phyloP scores from a whole-genome alignment of 2,113 vertebrate species.

The Atlantisia rogersi region DNA sequence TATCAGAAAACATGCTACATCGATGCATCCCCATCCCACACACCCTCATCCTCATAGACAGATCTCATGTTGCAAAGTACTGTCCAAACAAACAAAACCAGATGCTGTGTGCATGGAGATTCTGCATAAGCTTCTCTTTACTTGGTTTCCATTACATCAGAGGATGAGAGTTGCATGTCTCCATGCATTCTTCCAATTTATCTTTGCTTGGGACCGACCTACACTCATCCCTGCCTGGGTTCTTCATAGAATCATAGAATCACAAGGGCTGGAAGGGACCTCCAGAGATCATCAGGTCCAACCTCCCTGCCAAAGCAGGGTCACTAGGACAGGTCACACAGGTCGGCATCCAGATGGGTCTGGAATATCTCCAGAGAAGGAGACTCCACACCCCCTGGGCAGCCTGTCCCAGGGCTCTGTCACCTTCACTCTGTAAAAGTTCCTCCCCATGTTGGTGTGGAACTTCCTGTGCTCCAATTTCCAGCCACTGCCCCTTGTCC shows the following conservation, averaged over 20 bases:
- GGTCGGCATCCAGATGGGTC: no score
- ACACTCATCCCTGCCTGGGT: not conserved
- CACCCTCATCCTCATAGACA: not conserved
- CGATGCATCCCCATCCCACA: accelerated
- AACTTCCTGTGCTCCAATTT: no score
- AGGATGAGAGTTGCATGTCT: not conserved
- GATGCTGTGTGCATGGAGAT: accelerated
- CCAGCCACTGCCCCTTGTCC: no score
- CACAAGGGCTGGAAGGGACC: no score
- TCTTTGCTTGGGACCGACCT: not conserved
- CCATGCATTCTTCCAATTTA: not conserved
- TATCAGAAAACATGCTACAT: accelerated
- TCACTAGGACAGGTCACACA: no score
- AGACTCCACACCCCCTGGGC: no score
- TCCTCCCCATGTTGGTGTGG: no score
- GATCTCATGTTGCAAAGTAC: not conserved
- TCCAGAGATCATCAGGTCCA: no score
- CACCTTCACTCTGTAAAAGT: no score
- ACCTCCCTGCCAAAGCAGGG: no score
- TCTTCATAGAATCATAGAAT: not conserved
- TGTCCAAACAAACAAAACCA: accelerated
- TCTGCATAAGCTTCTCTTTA: not conserved
- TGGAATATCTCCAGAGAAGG: no score
- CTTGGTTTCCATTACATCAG: not conserved
- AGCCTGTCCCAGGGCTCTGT: no score